phyloP scores from a whole-genome alignment of 2,888 invertebrate species.

The Campoletis raptor region DNA sequence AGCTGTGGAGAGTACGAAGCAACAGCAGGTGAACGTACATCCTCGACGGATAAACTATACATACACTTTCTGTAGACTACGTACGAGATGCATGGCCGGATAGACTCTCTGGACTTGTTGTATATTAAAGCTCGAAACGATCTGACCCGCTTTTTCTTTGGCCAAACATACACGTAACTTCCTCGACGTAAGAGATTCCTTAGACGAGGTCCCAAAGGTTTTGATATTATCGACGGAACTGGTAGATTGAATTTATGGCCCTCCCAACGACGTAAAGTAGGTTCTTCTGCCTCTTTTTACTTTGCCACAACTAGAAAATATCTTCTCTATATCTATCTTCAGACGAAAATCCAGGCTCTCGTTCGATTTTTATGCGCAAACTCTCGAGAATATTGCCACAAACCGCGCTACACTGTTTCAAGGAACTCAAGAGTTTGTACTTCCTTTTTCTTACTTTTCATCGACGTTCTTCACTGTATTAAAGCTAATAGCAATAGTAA shows the following conservation, averaged over 20 bases:
- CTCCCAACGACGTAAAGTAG: conserved; percentile 57
- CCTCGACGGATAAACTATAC: conserved; percentile 28
- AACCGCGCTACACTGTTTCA: neutral
- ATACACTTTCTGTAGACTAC: conserved; percentile 9
- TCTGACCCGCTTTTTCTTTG: conserved; percentile 11
- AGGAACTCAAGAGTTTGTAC: neutral
- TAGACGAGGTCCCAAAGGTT: conserved; percentile 76
- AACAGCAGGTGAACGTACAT: conserved; percentile 56
- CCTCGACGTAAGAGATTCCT: conserved; percentile 72
- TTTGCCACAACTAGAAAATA: neutral
- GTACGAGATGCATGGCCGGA: conserved; percentile 6
- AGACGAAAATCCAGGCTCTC: neutral
- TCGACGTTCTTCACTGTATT: neutral
- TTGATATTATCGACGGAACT: conserved; percentile 77
- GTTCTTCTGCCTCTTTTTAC: conserved; percentile 67
- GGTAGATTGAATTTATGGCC: conserved; percentile 79
- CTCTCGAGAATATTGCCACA: conserved; percentile 22
- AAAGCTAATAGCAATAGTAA: conserved; percentile 22
- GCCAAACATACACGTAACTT: neutral
- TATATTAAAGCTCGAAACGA: conserved; percentile 24
- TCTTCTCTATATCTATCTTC: neutral
- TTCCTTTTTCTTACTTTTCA: neutral
- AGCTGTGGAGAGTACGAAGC: conserved; percentile 24
- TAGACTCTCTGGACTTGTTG: neutral
- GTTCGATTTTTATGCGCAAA: conserved; percentile 27